Conservation (phyloP, 2,888 invertebrate genomes). For the Epistrophella euchroma region DNA sequence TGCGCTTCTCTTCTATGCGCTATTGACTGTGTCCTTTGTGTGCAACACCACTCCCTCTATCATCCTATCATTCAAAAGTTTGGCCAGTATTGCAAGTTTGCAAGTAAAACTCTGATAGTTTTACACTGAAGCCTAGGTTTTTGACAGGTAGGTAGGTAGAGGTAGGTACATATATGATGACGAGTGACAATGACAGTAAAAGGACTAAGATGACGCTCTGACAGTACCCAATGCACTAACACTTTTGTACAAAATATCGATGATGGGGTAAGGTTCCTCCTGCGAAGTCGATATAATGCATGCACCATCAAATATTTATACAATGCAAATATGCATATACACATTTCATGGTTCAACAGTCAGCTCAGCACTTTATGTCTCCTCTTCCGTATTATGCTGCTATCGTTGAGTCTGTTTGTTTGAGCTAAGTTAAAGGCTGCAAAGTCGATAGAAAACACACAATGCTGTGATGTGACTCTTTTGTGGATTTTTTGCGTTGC, state of each 20-base stretch:
- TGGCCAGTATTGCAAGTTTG: background rate
- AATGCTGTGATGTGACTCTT: too few relatives aligned
- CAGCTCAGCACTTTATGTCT: slow-evolving; percentile 62
- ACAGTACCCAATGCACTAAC: slow-evolving; percentile 38
- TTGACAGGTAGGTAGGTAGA: slow-evolving; percentile 63
- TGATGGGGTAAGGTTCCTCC: background rate
- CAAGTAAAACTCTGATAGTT: slow-evolving; percentile 33
- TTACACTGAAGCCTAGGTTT: slow-evolving; percentile 49
- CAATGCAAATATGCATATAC: too few relatives aligned
- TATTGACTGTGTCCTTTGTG: too few relatives aligned
- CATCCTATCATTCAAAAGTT: background rate
- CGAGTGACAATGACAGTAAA: slow-evolving; percentile 55
- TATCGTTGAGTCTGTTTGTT: background rate
- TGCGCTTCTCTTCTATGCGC: slow-evolving; percentile 4
- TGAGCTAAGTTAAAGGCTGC: too few relatives aligned
- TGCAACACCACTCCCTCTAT: background rate
- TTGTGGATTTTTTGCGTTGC: too few relatives aligned
- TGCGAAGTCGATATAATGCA: slow-evolving; percentile 64
- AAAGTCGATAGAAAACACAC: too few relatives aligned
- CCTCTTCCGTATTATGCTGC: slow-evolving; percentile 26
- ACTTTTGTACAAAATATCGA: slow-evolving; percentile 19
- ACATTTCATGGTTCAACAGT: slow-evolving; percentile 69
- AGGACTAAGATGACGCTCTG: slow-evolving; percentile 50
- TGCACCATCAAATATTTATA: slow-evolving; percentile 69
- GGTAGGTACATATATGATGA: too few relatives aligned